Evolutionary conservation across 2,888 invertebrate species (phyloP), one percentile per base, ranked within the genome.

Genomic region (Ormyrus rosae): DNA sequence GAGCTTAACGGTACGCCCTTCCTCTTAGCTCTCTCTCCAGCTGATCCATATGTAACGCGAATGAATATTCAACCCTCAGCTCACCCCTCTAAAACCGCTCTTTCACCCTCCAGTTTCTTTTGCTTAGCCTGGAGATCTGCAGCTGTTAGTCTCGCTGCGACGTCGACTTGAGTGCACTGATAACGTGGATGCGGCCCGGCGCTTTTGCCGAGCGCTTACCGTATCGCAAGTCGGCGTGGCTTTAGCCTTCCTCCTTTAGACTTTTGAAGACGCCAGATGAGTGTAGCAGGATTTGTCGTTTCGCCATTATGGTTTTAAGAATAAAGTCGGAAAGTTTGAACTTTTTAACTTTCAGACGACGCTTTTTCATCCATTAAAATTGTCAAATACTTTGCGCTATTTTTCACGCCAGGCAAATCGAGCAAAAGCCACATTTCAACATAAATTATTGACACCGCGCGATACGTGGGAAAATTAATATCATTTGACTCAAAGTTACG

Each of bases 31-130:
- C 60, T 19, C 60, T 85, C 87, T 87, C 87, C 85, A 84, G 87
- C 87, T 90, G 89, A 90, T 90, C 90, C 90, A 90, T 89, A 90
- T 90, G 90, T 90, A 90, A 90, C 89, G 81, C 86, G 88, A 90
- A 90, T 90, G 90, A 90, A 90, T 90, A 90, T 90, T 90, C 90
- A 90, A 89, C 86, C 86, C 85, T 85, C 85, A 83, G 84, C 84
- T 85, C 34, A 19, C 81, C 73, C 76, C 70, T 77, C 82, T 58
- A 81, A 85, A 83, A 80, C 84, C 80, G 71, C 83, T 48, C 69
- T 55, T 51, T 65, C 46, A 34, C 53, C 46, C 60, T 63, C 58
- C 64, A 9, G 11, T 48, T 71, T 63, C 61, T 81, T 72, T 61
- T 81, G 80, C 81, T 78, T 67, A 76, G 69, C 78, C 77, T 48